Conservation (phyloP, 2,113 vertebrate genomes). For the Paramormyrops kingsleyae region DNA sequence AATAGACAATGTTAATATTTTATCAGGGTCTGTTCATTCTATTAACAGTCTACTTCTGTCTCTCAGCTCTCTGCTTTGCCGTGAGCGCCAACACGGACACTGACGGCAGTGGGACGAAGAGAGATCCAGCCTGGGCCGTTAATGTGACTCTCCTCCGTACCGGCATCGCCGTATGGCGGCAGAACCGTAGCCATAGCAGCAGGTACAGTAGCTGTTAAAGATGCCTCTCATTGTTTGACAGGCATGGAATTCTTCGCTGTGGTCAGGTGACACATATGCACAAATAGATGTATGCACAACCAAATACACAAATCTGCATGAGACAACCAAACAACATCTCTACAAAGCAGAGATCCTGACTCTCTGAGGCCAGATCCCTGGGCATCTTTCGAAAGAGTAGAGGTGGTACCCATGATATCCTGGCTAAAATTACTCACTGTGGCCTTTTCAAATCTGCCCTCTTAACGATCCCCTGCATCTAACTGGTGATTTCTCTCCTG, state of each 20-base stretch:
- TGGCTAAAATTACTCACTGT: not conserved
- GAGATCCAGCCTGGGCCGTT: not conserved
- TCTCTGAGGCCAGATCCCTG: not conserved
- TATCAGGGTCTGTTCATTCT: not conserved
- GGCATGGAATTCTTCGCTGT: not conserved
- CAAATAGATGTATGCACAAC: not conserved
- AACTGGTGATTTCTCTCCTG: not conserved
- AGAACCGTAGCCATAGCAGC: not conserved
- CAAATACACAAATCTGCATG: not conserved
- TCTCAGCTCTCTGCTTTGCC: not conserved
- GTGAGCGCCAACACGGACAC: not conserved
- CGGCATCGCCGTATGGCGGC: not conserved
- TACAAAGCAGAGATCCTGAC: not conserved
- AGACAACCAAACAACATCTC: not conserved
- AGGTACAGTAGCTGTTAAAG: not conserved
- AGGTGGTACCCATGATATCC: not conserved
- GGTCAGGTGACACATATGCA: not conserved
- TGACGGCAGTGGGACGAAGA: not conserved
- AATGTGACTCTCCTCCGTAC: not conserved
- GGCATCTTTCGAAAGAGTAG: not conserved
- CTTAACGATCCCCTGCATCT: not conserved
- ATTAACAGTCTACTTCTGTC: not conserved
- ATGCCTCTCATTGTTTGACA: not conserved
- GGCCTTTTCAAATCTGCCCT: not conserved
- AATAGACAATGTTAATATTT: conserved; percentile 8